phyloP scores from a whole-genome alignment of 1,140 invertebrate species.

The Onthophagus taurus region DNA sequence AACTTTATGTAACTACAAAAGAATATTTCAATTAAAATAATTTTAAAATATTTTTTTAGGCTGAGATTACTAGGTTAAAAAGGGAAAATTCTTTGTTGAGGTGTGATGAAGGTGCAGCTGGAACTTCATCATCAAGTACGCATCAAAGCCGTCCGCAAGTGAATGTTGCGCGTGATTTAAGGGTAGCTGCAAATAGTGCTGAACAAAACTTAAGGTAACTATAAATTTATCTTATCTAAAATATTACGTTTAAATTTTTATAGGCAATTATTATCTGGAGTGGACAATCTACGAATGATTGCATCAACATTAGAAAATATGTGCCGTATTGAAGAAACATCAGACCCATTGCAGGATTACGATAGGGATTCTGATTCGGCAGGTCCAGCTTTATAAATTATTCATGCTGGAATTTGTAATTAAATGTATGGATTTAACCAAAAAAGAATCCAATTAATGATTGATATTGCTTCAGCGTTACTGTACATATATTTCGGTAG shows the following conservation, averaged over 20 bases:
- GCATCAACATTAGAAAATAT: constrained; percentile 48
- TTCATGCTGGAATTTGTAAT: not conserved
- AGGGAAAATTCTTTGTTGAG: constrained; percentile 40
- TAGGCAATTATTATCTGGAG: constrained; percentile 55
- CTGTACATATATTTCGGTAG: too few species aligned
- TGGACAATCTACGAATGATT: constrained; percentile 54
- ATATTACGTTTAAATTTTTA: constrained; percentile 19
- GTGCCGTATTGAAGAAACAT: constrained; percentile 47
- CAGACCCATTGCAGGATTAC: constrained; percentile 40
- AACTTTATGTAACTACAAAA: too few species aligned
- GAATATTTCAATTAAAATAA: too few species aligned
- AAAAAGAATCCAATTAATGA: too few species aligned
- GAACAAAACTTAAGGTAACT: constrained; percentile 53
- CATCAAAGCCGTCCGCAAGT: constrained; percentile 27
- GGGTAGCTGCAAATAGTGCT: constrained; percentile 50
- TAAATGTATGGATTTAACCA: too few species aligned
- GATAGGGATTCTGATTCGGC: constrained; percentile 45
- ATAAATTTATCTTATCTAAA: not conserved
- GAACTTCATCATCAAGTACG: constrained; percentile 27
- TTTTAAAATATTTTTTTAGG: constrained; percentile 31
- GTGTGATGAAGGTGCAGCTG: constrained; percentile 29
- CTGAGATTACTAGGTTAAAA: constrained; percentile 35
- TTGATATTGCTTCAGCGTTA: too few species aligned
- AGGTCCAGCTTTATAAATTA: not conserved
- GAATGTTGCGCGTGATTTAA: constrained; percentile 45